phyloP scores from a whole-genome alignment of 2,113 vertebrate genomes.

The Heliornis fulica region DNA sequence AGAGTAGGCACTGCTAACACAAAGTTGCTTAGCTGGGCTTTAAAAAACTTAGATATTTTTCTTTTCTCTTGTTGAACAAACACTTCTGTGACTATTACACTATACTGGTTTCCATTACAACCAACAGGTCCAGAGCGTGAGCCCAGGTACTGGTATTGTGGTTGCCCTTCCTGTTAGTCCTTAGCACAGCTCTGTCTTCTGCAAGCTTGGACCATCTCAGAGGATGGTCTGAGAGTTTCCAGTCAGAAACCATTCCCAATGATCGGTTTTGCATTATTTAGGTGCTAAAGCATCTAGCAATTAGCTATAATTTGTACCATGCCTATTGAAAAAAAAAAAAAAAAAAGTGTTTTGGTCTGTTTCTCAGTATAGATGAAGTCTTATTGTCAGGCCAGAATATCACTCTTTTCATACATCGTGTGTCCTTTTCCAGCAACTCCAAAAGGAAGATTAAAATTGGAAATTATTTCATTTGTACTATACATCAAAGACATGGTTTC shows the following conservation, averaged over 20 bases:
- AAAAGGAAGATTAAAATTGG: not conserved
- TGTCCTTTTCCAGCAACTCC: not conserved
- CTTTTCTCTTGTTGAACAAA: not conserved
- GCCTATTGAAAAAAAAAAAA: not conserved
- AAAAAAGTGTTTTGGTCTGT: not conserved
- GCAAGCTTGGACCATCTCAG: not conserved
- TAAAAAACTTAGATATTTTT: not conserved
- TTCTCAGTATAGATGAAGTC: not conserved
- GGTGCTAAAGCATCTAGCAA: not conserved
- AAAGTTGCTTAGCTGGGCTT: not conserved
- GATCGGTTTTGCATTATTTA: not conserved
- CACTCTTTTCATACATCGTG: not conserved
- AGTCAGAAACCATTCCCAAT: not conserved
- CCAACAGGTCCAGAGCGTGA: not conserved
- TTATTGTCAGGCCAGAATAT: not conserved
- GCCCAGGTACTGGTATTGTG: accelerated
- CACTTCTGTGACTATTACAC: not conserved
- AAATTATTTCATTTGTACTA: not conserved
- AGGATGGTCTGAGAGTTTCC: not conserved
- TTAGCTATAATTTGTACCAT: not conserved
- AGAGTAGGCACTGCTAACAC: not conserved
- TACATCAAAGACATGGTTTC: not conserved
- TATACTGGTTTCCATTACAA: not conserved
- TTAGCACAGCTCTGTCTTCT: not conserved
- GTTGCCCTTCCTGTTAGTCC: not conserved